These are phyloP conservation scores for Dipodomys spectabilis DNA, from an alignment of 2,113 vertebrate genomes.

Conservation along the genomic window DNA sequence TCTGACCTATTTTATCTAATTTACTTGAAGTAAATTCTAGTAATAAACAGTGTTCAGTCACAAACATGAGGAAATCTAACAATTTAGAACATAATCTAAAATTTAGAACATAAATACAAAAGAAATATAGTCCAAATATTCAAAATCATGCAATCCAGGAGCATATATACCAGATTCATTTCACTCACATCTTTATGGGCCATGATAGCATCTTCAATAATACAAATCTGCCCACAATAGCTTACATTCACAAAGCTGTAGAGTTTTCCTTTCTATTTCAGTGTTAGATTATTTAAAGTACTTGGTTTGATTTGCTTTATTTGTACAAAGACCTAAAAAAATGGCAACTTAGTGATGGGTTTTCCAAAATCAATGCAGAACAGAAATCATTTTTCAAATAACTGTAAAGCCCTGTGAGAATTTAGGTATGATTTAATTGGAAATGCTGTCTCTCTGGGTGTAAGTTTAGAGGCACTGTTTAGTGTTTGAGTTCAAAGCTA, in stretches of 20 bases:
- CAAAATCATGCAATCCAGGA: background rate
- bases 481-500: background rate
- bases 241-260: background rate
- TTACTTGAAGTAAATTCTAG: constrained; percentile 21
- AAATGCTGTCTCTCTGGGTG: background rate
- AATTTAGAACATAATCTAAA: background rate
- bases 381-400: background rate
- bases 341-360: background rate
- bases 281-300: background rate
- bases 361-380: background rate
- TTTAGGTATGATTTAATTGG: background rate
- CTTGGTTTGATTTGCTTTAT: background rate
- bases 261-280: constrained; percentile 19
- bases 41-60: background rate
- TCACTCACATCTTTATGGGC: background rate
- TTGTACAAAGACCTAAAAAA: background rate
- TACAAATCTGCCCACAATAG: background rate
- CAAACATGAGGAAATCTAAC: background rate
- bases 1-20: constrained; percentile 18
- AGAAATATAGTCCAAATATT: background rate
- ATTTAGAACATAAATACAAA: background rate
- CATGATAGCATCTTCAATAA: background rate
- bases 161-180: background rate
- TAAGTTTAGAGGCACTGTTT: background rate
- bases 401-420: background rate